Base-by-base conservation (phyloP, 2,113 vertebrate species). In the Rhynchomys soricoides region DNA sequence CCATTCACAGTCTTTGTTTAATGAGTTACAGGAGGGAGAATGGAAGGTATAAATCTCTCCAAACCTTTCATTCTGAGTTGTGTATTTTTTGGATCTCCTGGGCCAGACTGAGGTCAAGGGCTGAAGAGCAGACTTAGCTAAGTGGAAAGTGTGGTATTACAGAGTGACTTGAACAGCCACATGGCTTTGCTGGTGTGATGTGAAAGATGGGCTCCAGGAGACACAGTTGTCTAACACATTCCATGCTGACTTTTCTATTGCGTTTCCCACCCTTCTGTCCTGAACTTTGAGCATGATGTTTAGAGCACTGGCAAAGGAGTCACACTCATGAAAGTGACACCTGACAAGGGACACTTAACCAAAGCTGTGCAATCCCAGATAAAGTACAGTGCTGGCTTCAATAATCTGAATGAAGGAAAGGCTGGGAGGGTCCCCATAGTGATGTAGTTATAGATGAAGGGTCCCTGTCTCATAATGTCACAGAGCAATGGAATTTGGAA, bases 81-180 rank as follows among this genome's bases (percentile, higher is more conserved):
- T 34, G 0, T 79, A 74, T 43, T 87, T 79, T 91, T 79, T 37
- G 8, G 59, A 73, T 81, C 91, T 7, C 29, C 48, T 26, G 34
- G 68, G 26, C 1, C 64, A 22, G 7, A 31, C 62, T 75, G 22
- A 75, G 17, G 22, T n/a, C 50, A 16, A 19, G 37, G 40, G 68
- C 73, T 92, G 73, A 26, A 50, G 82, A 10, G 4, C 59, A 37
- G 66, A 37, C 19, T 29, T 70, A n/a, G 83, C 78, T 3, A 59
- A 34, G 16, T 70, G 74, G 3, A 12, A 1, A 10, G 31, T 9
- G 19, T 48, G 48, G 1, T 2, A 0, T n/a, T 66, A 15, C 15
- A n/a, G 71, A 74, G 66, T 4, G 11, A 55, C 8, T 29, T 68
- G 31, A 7, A 2, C 21, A 31, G 3, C 7, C n/a, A 24, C 22